Evolutionary conservation across 2,888 invertebrate genomes (phyloP).

Genomic region (Temnothorax ravouxi): DNA sequence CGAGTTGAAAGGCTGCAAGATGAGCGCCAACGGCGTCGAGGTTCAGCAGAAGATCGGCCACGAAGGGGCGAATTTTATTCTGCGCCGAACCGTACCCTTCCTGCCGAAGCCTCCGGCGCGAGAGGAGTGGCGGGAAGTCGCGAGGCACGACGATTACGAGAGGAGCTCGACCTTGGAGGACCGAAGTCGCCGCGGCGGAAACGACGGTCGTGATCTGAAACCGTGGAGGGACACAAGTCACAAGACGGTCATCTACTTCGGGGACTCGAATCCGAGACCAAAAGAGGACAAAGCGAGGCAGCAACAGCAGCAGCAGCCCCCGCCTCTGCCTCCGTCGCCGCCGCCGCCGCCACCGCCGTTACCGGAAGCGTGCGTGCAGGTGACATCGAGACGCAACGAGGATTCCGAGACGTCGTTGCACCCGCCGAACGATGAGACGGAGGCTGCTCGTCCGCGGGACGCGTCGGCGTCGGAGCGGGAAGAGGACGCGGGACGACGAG

Average conservation of each 20-base stretch:
- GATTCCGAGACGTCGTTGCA: constrained; percentile 13
- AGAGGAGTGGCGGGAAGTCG: constrained; percentile 78
- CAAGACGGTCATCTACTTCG: constrained; percentile 92
- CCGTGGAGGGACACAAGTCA: constrained; percentile 86
- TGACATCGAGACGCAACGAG: constrained; percentile 12
- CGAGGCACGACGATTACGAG: constrained; percentile 76
- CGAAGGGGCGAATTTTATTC: constrained; percentile 87
- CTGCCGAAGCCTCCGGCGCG: constrained; percentile 75
- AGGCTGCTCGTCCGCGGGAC: not conserved
- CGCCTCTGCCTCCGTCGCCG: not conserved
- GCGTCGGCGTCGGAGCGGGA: constrained; percentile 19
- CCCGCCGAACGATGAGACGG: not conserved
- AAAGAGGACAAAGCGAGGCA: constrained; percentile 39
- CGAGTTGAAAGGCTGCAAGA: constrained; percentile 90
- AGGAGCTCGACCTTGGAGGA: constrained; percentile 78
- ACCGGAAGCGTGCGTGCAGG: constrained; percentile 15
- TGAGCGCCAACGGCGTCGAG: constrained; percentile 61
- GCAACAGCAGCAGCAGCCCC: not conserved
- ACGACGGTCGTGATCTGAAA: not conserved
- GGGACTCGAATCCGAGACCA: constrained; percentile 88
- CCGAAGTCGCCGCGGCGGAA: constrained; percentile 35
- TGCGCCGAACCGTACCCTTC: constrained; percentile 84
- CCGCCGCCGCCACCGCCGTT: not conserved
- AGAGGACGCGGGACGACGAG: constrained; percentile 17
- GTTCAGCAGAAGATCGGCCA: constrained; percentile 73